Base-by-base conservation (phyloP, 35 echinoderm and acorn worm species). In the Antedon bifida region DNA sequence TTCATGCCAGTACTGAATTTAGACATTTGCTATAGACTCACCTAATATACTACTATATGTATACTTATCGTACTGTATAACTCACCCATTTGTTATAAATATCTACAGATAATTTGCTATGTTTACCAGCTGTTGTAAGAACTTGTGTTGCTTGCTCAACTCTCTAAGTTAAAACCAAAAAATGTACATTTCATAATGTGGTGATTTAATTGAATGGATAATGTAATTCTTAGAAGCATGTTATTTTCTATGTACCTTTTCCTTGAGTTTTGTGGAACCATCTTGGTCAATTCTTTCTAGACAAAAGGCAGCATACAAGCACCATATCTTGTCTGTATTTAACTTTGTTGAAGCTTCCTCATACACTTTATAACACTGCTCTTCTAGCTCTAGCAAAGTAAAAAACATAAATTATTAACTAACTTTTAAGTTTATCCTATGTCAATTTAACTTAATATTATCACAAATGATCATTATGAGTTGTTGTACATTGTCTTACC, bases 311-410 rank as follows among this genome's bases (percentile, higher is more conserved):
- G 64, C 73, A 74, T 88, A 92, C 78, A 88, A 32, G 36, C 76
- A 19, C 90, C 90, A 92, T 79, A 92, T 92, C 82, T 82, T 84
- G 9, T 35, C n/a, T 9, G 82, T 82, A 16, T 86, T 33, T 33
- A 92, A 32, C 44, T 33, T 84, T 86, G 85, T 74, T 19, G 85
- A 0, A 36, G 86, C 90, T 46, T 80, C 39, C 7, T 92, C 79
- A 76, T 85, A 88, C 23, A 88, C 82, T 26, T 21, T 46, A 82
- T 74, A 76, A 75, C 86, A 92, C 46, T 88, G 31, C n/a, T 34
- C 32, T 79, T 92, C 84, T 78, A 31, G 75, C 17, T 51, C 30
- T 81, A 83, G 36, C 28, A 83, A 10, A 30, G 34, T 19, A 13
- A 8, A 32, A 86, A 12, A 31, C n/a, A 83, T 30, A 83, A 83